These are phyloP conservation scores for Ginglymostoma cirratum DNA, from an alignment of 2,113 vertebrate genomes.

Conservation along the genomic window DNA sequence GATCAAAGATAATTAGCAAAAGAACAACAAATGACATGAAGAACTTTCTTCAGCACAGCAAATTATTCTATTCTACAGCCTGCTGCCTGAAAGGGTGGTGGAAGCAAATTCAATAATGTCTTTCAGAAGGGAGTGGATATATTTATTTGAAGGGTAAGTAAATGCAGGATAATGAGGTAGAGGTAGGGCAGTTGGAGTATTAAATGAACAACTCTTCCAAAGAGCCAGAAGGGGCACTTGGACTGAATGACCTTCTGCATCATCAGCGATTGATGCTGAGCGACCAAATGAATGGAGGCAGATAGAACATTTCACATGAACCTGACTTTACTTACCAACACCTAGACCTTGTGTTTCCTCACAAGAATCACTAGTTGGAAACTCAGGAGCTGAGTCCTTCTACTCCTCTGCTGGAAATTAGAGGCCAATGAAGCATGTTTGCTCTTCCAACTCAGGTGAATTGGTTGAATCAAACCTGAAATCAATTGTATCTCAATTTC, in stretches of 20 bases:
- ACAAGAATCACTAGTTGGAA: neutral
- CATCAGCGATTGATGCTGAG: neutral
- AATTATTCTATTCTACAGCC: neutral
- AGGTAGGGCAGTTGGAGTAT: no score
- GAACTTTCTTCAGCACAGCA: neutral
- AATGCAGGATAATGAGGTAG: no score
- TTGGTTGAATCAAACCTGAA: neutral
- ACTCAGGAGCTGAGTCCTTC: neutral
- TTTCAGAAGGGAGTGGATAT: neutral
- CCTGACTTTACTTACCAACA: neutral
- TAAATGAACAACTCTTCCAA: no score
- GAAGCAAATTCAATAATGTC: neutral
- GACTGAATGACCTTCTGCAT: no score
- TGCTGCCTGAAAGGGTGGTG: neutral
- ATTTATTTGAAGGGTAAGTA: no score
- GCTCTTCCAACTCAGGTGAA: neutral
- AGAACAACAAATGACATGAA: neutral
- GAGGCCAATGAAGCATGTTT: neutral
- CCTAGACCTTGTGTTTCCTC: neutral
- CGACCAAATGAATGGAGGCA: neutral
- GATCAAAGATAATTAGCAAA: neutral
- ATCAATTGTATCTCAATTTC: neutral
- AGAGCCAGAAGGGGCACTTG: no score
- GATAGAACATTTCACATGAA: neutral
- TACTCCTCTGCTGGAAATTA: neutral